Base-by-base conservation (phyloP, 2,113 vertebrate genomes). In the Macquaria australasica region DNA sequence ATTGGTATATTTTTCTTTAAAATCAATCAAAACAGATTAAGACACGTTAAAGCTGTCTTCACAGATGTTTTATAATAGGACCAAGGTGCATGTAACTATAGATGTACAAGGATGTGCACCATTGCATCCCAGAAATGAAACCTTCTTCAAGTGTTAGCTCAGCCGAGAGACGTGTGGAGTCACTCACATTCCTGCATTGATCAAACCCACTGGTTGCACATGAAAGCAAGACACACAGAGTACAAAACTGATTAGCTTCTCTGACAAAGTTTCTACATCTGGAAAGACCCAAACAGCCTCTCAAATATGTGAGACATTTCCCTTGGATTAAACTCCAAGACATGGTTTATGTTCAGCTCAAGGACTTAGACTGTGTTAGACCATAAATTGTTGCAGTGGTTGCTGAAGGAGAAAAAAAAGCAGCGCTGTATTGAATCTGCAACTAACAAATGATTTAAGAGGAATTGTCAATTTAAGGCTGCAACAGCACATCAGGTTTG, bases 141-240 rank as follows among this genome's bases (percentile, higher is more conserved):
- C 43, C 16, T 64, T 37, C 45, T 9, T n/a, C 11, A 5, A 48
- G 50, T 31, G 77, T 71, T 34, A 76, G 45, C 56, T 73, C 77
- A 58, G 71, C 45, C 1, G 43, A 82, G 80, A 72, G 9, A 4
- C 81, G 58, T 4, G 18, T 81, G 85, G 76, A 74, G 77, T 84
- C 86, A 56, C 73, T 84, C 34, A 15, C 80, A 92, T 90, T 89
- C 84, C 78, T 75, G 81, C 63, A 62, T 41, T 82, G 86, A 90
- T 91, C 79, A 90, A 89, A 83, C 76, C 73, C 67, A 81, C 53
- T 62, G n/a, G 75, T 67, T 73, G 34, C 48, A 81, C 39, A 82
- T 50, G 60, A 79, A 79, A 85, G 59, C 12, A n/a, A 53, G 68
- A 72, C 72, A 45, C n/a, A 37, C 11, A 5, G 41, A 55, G 16